A percentile compares a stretch with the other conserved stretches of the same genome.
Conservation (phyloP, 1,140 invertebrate genomes). For the Heliothis subflexa region DNA sequence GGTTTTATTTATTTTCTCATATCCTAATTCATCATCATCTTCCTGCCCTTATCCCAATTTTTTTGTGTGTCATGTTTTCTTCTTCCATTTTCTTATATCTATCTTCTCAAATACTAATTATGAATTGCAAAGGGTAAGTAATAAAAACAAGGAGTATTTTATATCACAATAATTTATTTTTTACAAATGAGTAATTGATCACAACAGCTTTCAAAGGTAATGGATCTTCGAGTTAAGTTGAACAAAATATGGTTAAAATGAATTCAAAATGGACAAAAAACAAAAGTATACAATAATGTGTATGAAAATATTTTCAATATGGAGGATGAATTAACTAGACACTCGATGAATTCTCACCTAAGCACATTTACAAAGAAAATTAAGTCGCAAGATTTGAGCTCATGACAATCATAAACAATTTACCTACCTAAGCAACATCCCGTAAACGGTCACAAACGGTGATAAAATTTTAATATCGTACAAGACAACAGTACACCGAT, state of each 20-base stretch:
- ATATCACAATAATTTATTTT: slow-evolving; percentile 86
- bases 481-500: slow-evolving; percentile 43
- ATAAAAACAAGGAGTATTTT: slow-evolving; percentile 61
- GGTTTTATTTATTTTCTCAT: background rate
- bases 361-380: slow-evolving; percentile 46
- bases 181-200: slow-evolving; percentile 83
- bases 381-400: slow-evolving; percentile 48
- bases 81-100: too few species aligned
- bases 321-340: slow-evolving; percentile 43
- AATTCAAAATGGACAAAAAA: slow-evolving; percentile 64
- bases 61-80: too few species aligned
- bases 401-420: slow-evolving; percentile 47
- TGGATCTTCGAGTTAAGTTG: slow-evolving; percentile 56
- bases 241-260: slow-evolving; percentile 66
- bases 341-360: slow-evolving; percentile 43
- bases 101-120: too few species aligned
- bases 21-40: too few species aligned
- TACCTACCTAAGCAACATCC: slow-evolving; percentile 46
- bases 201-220: slow-evolving; percentile 80
- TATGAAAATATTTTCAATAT: slow-evolving; percentile 46
- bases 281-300: slow-evolving; percentile 30
- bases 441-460: slow-evolving; percentile 43
- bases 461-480: slow-evolving; percentile 44
- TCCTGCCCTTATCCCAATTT: too few species aligned
- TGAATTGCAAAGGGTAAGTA: too few species aligned